Evolutionary conservation across 1,140 invertebrate species (phyloP).

Genomic region (Aphis craccivora): DNA sequence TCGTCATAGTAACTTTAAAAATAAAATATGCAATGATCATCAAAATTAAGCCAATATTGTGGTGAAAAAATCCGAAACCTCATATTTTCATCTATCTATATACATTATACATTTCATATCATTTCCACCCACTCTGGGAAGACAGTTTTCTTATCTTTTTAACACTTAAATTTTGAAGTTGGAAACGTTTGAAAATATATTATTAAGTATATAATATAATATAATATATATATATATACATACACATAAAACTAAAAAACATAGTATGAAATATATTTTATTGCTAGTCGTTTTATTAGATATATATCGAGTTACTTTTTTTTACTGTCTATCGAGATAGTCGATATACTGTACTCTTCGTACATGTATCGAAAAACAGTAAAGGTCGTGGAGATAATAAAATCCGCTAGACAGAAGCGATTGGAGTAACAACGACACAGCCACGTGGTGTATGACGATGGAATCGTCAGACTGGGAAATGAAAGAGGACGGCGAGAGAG

Average conservation of each 20-base stretch:
- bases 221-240: neutral
- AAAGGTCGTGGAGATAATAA: constrained; percentile 4
- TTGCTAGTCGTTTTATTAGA: constrained; percentile 17
- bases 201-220: neutral
- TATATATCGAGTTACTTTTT: neutral
- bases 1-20: neutral
- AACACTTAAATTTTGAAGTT: constrained; percentile 3
- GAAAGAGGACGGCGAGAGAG: neutral
- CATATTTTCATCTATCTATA: neutral
- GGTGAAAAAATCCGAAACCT: neutral
- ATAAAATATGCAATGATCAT: neutral
- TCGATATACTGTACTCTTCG: neutral
- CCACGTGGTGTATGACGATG: neutral
- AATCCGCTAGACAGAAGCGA: neutral
- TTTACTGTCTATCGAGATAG: constrained; percentile 14
- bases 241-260: neutral
- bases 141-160: constrained; percentile 26
- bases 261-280: constrained; percentile 5
- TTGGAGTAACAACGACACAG: neutral
- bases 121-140: neutral
- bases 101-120: neutral
- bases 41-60: neutral
- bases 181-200: constrained; percentile 4
- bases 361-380: constrained; percentile 30
- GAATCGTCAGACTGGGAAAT: neutral